phyloP scores from a whole-genome alignment of 2,888 invertebrate species.

The Latheticus oryzae region DNA sequence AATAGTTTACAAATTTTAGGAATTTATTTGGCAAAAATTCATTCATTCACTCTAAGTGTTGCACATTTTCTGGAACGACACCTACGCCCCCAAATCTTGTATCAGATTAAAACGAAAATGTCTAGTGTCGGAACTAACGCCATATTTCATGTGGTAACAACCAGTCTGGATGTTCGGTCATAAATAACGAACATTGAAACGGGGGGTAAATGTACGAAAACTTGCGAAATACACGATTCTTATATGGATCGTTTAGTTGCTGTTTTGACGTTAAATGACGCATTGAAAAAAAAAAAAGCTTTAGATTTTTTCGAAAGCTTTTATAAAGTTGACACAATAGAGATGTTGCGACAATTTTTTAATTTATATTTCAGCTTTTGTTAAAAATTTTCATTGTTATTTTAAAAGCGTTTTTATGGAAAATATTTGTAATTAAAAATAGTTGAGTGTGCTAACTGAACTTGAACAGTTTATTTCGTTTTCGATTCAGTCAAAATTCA shows the following conservation, averaged over 20 bases:
- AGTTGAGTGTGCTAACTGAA: too few species aligned
- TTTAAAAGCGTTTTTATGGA: too few species aligned
- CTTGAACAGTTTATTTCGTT: too few species aligned
- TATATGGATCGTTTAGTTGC: not conserved
- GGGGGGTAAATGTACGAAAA: constrained; percentile 6
- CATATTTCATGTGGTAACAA: constrained; percentile 18
- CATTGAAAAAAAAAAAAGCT: not conserved
- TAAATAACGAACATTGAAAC: constrained; percentile 5
- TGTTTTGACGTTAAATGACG: not conserved
- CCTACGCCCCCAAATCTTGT: not conserved
- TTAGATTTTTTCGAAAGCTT: not conserved
- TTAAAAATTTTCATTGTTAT: not conserved
- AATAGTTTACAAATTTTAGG: too few species aligned
- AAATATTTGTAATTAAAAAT: too few species aligned
- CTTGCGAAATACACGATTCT: constrained; percentile 1
- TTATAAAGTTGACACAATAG: constrained; percentile 4
- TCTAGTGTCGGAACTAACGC: constrained; percentile 9
- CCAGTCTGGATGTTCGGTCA: constrained; percentile 1
- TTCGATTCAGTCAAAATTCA: too few species aligned
- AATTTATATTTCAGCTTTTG: constrained; percentile 17
- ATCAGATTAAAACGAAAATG: constrained; percentile 5
- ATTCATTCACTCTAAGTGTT: too few species aligned
- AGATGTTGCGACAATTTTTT: constrained; percentile 10
- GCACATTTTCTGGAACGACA: too few species aligned
- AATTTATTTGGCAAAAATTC: too few species aligned